A percentile compares a stretch with the other conserved stretches of the same genome.
Conservation (phyloP, 92 coral and sea anemone genomes). For the Muricea muricata region DNA sequence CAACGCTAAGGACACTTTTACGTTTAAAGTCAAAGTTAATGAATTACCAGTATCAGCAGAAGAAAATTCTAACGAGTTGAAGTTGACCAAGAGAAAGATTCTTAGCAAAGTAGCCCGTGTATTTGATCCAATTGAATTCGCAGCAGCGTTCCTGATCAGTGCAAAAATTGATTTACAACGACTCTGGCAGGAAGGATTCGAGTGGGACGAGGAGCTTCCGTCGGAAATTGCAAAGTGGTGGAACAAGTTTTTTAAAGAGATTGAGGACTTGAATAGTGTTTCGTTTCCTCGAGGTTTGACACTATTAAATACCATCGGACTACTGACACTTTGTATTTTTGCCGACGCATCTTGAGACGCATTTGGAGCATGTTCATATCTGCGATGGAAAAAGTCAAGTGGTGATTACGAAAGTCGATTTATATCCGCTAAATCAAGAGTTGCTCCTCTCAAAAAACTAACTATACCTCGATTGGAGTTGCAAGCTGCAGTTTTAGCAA, state of each 20-base stretch:
- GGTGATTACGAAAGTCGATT: conserved; percentile 10
- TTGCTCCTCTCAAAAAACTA: neutral
- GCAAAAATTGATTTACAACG: conserved; percentile 50
- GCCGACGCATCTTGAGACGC: conserved; percentile 56
- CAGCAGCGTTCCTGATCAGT: conserved; percentile 54
- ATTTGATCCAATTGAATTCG: conserved; percentile 65
- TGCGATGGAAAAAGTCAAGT: conserved; percentile 38
- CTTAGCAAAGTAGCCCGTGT: conserved; percentile 62
- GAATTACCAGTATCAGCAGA: neutral
- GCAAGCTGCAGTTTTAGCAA: conserved; percentile 11
- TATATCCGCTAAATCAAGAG: neutral
- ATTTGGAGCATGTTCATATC: conserved; percentile 54
- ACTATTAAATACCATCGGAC: conserved; percentile 44
- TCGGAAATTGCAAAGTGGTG: conserved; percentile 46
- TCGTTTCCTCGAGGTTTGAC: conserved; percentile 62
- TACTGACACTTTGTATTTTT: conserved; percentile 57
- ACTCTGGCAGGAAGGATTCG: conserved; percentile 27
- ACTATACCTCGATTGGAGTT: neutral
- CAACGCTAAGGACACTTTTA: conserved; percentile 15
- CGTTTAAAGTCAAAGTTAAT: conserved; percentile 23
- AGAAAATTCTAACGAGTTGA: neutral
- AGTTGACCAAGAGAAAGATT: conserved; percentile 43
- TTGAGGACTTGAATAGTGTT: conserved; percentile 42
- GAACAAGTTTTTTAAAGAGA: conserved; percentile 40
- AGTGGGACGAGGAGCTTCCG: conserved; percentile 55